Base-by-base conservation (phyloP, 1,140 invertebrate species). In the Drosophila kikkawai region DNA sequence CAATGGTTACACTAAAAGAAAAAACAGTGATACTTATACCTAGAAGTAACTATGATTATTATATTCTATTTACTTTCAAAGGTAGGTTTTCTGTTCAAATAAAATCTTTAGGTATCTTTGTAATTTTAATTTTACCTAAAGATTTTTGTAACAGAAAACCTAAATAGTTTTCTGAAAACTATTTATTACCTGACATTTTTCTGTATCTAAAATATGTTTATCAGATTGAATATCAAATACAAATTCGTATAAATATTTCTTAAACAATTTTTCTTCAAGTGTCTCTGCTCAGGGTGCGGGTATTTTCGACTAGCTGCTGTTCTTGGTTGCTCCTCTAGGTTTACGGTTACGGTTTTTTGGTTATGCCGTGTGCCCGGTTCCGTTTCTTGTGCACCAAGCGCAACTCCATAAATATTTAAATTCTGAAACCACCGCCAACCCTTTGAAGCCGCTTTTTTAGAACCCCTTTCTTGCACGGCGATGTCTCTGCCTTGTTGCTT, bases 271-370 rank as follows among this genome's bases (percentile, higher is more conserved):
- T 68, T 67, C 19, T 48, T 6, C 19, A 8, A 34, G 48, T 70
- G 34, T 9, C 12, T 1, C 0, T 26, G 9, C 36, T 63, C 5
- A 15, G 36, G 12, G 26, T 50, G 53, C 13, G 0, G 22, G 29
- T 7, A 70, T 55, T 70, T 67, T 45, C 61, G 36, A 32, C 41
- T 69, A 41, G 65, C 48, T 79, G 70, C 60, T 65, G 66, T 80
- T 74, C 66, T 48, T 48, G 77, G 66, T 55, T 77, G 57, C 51
- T 77, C 37, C 74, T 50, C 80, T 81, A 59, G 70, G 77, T 74
- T 87, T 87, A 88, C 84, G 84, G 84, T 88, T 87, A 87, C 84
- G 84, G 80, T 87, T 87, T 87, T 87, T 87, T 88, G 84, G 81
- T 64, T 84, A 84, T 81, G 85, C 85, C 74, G 78, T 84, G 74